Percentiles rank a stretch among this genome's conserved stretches.
These are phyloP conservation scores for Anoncus sp. DNA, from an alignment of 2,888 invertebrate species.

Conservation along the genomic window DNA sequence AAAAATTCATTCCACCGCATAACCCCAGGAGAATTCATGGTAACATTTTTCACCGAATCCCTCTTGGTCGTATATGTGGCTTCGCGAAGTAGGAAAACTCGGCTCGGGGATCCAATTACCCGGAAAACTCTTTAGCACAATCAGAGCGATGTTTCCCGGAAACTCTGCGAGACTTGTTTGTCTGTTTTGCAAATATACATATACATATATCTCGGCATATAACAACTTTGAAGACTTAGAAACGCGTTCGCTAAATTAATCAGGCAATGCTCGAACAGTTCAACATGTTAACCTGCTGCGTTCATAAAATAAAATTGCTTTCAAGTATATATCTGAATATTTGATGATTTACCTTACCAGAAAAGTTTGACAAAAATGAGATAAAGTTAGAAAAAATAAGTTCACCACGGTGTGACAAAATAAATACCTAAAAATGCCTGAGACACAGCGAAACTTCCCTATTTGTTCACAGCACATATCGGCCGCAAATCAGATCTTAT, in stretches of 20 bases:
- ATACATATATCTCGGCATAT: neutral
- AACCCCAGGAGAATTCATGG: conserved; percentile 15
- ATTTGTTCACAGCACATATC: too few relatives aligned
- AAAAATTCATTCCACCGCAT: conserved; percentile 3
- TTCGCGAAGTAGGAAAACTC: conserved; percentile 29
- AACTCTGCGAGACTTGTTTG: neutral
- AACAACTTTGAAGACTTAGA: conserved; percentile 12
- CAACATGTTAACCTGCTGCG: neutral
- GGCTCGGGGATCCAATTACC: conserved; percentile 43
- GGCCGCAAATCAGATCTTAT: too few relatives aligned
- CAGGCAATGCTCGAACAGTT: neutral
- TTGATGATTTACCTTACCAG: too few relatives aligned
- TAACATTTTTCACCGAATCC: conserved; percentile 27
- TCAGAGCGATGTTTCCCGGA: conserved; percentile 28
- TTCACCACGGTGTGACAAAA: too few relatives aligned
- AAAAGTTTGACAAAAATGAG: too few relatives aligned
- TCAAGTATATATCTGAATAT: too few relatives aligned
- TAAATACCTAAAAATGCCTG: too few relatives aligned
- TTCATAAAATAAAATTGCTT: neutral
- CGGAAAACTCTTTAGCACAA: conserved; percentile 32
- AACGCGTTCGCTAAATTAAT: conserved; percentile 1
- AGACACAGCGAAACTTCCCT: too few relatives aligned
- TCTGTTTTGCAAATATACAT: conserved; percentile 17
- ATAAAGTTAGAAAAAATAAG: too few relatives aligned
- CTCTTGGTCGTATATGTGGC: neutral